Base-by-base conservation (phyloP, 1,140 invertebrate genomes). In the Sycobia sp. region DNA sequence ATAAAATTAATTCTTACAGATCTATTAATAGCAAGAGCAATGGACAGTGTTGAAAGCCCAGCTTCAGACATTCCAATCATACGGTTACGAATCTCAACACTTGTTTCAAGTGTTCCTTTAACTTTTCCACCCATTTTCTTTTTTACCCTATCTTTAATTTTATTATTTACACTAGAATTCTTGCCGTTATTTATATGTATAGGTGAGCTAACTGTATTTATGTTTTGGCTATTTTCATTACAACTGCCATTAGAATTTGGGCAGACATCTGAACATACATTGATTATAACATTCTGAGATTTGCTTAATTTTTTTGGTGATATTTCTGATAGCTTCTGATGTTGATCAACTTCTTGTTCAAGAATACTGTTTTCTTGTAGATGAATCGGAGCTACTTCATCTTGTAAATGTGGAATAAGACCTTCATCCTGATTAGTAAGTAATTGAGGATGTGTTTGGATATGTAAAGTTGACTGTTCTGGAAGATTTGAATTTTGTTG, bases 21-120 rank as follows among this genome's bases (percentile, higher is more conserved):
- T 78, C 80, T 74, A 59, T 81, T 80, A 27, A 82, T 78, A 22
- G 80, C 78, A 13, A 82, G 69, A 20, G 80, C 80, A 50, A 82
- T 82, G 4, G 80, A 82, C 27, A 82, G 57, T 4, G 80, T 81
- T 14, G 80, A 81, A 20, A 82, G 53, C 63, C 80, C 80, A n/a
- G 80, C 80, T 43, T 81, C 78, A 0, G 80, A 74, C 80, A 82
- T 82, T 27, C 80, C 80, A 32, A 82, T 81, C 80, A 82, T 82
- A 50, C 80, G 73, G 67, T 81, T 82, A 22, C 80, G 73, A 51
- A 82, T 76, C 67, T 82, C 80, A 16, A 82, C 75, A 34, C 78
- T 81, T 1, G 80, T 82, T 67, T 82, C 80, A 11, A 82, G 58
- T 0, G 79, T 82, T 44, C 80, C 80, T 63, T 81, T 81, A 3